Percentiles rank a stretch among this genome's conserved stretches.
Evolutionary conservation across 2,888 invertebrate genomes (phyloP).

Genomic region (Clistopyga incitator): DNA sequence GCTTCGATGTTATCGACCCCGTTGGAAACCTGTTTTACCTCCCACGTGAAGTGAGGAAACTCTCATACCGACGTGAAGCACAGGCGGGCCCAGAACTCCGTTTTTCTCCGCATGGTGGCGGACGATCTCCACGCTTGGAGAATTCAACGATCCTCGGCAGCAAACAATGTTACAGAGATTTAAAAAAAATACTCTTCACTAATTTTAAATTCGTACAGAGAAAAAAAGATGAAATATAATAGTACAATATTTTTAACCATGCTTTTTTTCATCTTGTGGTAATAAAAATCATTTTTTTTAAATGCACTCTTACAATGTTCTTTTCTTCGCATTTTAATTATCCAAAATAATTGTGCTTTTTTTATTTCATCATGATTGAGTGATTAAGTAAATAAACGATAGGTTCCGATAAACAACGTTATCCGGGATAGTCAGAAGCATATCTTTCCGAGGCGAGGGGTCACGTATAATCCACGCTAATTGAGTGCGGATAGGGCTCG

Average conservation of each 20-base stretch:
- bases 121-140: constrained; percentile 56
- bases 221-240: not conserved
- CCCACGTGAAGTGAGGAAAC: constrained; percentile 63
- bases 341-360: not conserved
- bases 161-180: not conserved
- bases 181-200: not conserved
- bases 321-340: not conserved
- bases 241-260: not conserved
- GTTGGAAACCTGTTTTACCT: constrained; percentile 57
- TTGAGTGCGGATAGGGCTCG: constrained; percentile 83
- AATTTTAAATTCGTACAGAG: not conserved
- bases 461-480: constrained; percentile 80
- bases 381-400: constrained; percentile 9
- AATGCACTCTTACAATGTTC: not conserved
- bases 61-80: constrained; percentile 72
- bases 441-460: constrained; percentile 66
- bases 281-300: constrained; percentile 20
- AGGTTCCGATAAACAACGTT: constrained; percentile 17
- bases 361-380: not conserved
- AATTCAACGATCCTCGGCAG: constrained; percentile 8
- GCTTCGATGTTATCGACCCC: constrained; percentile 11
- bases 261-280: not conserved
- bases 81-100: constrained; percentile 62
- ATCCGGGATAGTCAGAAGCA: not conserved
- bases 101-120: constrained; percentile 76